Evolutionary conservation across 2,888 invertebrate genomes (phyloP), one percentile per base, ranked within the genome.

Genomic region (Lasioglossum lativentre): DNA sequence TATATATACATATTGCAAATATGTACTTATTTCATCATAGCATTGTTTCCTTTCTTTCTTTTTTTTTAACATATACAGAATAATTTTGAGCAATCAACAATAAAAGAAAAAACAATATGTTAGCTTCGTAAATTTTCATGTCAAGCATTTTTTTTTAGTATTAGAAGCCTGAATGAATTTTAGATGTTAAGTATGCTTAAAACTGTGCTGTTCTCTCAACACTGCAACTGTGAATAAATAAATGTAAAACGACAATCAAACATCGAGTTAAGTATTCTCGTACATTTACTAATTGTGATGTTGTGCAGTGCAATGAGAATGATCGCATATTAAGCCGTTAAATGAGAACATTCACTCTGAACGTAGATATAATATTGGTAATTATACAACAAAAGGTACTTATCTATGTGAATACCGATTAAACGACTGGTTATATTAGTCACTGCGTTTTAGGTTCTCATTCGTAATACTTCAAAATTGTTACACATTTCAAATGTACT

Each of bases 381-480:
- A 56, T 52, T 68, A 75, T 85, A 85, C 68, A 56, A 70, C 23
- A 52, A 75, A 70, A 47, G 59, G 30, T 78, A 66, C 56, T 78
- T 38, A 63, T 19, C 19, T 45, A 34, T 77, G 76, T 71, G 56
- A 86, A 82, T 52, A 66, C 14, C 34, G n/a, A 63, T 77, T 74
- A 66, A 74, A 82, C 56, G 16, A 66, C 14, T 66, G n/a, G 10
- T 78, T 47, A 75, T 73, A 70, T 82, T 82, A 79, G 73, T 78
- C 16, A 66, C 47, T 73, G 73, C 74, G 12, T 70, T 75, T 74
- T 72, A 76, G 63, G 52, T 66, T 73, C 38, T 81, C 80, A 73
- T 85, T 78, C 74, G 76, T 80, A 82, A 88, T 90, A 90, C 85
- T 81, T 90, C 83, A 88, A 89, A 89, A 90, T 88, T 90, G 89